phyloP scores from a whole-genome alignment of 2,888 invertebrate genomes.

The Labia minor region DNA sequence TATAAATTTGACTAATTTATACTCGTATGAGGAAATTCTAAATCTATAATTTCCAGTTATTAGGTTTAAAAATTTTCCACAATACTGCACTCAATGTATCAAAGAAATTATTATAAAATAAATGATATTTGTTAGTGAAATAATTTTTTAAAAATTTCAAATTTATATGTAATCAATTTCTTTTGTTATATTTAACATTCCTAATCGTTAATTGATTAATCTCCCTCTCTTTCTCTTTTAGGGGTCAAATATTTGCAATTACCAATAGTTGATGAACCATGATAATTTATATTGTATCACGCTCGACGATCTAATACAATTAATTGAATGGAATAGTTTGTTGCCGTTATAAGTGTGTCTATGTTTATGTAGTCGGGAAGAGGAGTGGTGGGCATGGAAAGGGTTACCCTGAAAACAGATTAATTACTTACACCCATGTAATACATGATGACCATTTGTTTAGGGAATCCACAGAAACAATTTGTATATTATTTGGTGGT shows the following conservation, averaged over 20 bases:
- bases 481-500: neutral
- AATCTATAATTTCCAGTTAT: too few relatives aligned
- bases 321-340: conserved; percentile 9
- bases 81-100: too few relatives aligned
- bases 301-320: neutral
- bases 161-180: too few relatives aligned
- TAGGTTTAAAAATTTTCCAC: too few relatives aligned
- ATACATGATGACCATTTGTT: conserved; percentile 13
- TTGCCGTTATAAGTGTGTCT: too few relatives aligned
- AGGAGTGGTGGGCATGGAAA: too few relatives aligned
- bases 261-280: conserved; percentile 13
- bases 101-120: too few relatives aligned
- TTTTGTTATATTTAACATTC: neutral
- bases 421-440: conserved; percentile 7
- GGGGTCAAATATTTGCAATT: neutral
- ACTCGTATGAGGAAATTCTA: too few relatives aligned
- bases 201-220: neutral
- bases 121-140: too few relatives aligned
- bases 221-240: neutral
- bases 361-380: too few relatives aligned
- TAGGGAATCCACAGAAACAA: neutral
- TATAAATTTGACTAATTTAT: too few relatives aligned
- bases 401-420: neutral
- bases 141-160: too few relatives aligned
- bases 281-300: conserved; percentile 13